These are phyloP conservation scores for Clanis bilineata DNA, from an alignment of 2,888 invertebrate species.

Conservation along the genomic window DNA sequence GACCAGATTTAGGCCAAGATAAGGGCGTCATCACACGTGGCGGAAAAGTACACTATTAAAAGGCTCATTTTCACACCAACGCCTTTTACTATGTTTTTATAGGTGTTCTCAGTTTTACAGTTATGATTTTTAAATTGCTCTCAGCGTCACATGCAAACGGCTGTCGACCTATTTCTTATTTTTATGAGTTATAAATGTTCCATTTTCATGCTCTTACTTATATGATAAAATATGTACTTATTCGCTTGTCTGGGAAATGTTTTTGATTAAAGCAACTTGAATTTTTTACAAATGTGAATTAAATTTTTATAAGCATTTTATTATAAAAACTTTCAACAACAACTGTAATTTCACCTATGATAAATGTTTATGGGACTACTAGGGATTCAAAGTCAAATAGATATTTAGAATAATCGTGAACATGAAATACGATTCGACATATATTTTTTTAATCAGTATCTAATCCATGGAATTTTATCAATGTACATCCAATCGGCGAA, in stretches of 20 bases:
- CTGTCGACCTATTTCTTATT: conserved; percentile 34
- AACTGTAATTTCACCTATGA: not conserved
- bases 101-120: conserved; percentile 44
- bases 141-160: conserved; percentile 15
- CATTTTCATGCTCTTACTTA: conserved; percentile 2
- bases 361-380: too few relatives aligned
- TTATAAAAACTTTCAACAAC: not conserved
- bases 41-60: conserved; percentile 56
- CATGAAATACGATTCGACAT: too few relatives aligned
- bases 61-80: conserved; percentile 70
- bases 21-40: conserved; percentile 68
- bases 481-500: too few relatives aligned
- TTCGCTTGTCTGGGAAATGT: not conserved
- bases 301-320: not conserved
- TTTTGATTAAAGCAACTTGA: not conserved
- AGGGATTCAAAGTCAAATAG: too few relatives aligned
- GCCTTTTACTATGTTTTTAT: conserved; percentile 63
- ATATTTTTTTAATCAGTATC: too few relatives aligned
- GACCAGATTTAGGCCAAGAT: conserved; percentile 72
- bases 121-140: conserved; percentile 36
- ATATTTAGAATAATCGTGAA: too few relatives aligned
- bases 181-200: conserved; percentile 20
- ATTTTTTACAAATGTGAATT: not conserved
- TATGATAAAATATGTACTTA: not conserved
- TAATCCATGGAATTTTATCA: too few relatives aligned